Base-by-base conservation (phyloP, 2,113 vertebrate genomes). In the Silurus meridionalis region DNA sequence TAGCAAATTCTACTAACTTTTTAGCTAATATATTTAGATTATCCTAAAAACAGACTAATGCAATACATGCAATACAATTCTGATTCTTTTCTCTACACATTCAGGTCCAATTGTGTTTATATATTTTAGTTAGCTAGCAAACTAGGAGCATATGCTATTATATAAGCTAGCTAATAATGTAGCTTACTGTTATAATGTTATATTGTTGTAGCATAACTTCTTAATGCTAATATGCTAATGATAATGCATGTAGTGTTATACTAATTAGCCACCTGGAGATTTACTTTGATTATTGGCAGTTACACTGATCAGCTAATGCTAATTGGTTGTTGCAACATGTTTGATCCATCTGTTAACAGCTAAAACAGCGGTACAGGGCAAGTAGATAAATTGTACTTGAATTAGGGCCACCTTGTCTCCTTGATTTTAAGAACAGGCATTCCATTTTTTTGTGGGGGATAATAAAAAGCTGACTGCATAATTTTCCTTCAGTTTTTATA, bases 271-370 rank as follows among this genome's bases (percentile, higher is more conserved):
- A 10, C 13, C 55, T 19, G 8, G 8, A 60, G 14, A 58, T 37
- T 60, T 57, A 28, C 53, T 28, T 58, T 11, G 53, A 60, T 17
- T 80, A 80, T 58, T 58, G 53, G 14, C 53, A 37, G 77, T 58
- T 80, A 28, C 23, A 19, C 52, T 78, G 52, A 55, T 78, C 25
- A 55, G 55, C 55, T 80, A 58, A 80, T 80, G 55, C n/a, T 60
- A 58, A 80, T 60, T 80, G n/a, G 75, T 28, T 57, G 7, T 28
- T 78, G 53, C 75, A 78, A 15, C 52, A 55, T 25, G 53, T 28
- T 28, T 23, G 13, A 55, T 57, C 23, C n/a, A 17, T 78, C 52
- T 78, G 75, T 52, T 77, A 53, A 77, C 72, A 77, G 21, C 21
- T 77, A 52, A 53, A 21, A 21, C 46, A 21, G 46, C 21, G 71